Evolutionary conservation across 2,797 vertebrate species (phyloP).

Genomic region (Meda fulgida): DNA sequence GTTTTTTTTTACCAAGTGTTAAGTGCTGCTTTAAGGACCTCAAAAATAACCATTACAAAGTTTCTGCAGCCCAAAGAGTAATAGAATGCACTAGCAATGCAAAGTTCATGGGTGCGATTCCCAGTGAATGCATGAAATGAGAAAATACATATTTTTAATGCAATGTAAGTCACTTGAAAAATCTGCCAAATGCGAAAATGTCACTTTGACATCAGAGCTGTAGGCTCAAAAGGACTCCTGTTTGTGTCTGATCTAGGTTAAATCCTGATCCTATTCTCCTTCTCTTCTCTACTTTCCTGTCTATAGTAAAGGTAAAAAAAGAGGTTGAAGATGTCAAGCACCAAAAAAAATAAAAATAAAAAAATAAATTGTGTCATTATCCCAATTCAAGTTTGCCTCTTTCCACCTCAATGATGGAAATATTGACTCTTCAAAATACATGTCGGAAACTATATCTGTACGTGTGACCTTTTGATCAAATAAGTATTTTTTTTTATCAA

Average conservation of each 20-base stretch:
- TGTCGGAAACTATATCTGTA: neutral
- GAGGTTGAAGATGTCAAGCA: neutral
- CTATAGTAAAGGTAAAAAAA: neutral
- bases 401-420: neutral
- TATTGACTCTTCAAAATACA: neutral
- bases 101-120: neutral
- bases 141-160: neutral
- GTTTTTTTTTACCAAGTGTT: neutral
- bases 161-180: neutral
- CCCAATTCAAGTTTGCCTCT: neutral
- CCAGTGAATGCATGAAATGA: neutral
- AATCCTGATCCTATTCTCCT: neutral
- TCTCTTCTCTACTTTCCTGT: neutral
- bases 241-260: neutral
- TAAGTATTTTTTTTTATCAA: neutral
- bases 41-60: neutral
- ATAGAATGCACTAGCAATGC: neutral
- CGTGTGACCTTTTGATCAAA: slow-evolving; percentile 3
- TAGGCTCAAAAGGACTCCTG: neutral
- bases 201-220: neutral
- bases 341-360: neutral
- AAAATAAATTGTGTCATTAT: neutral
- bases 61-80: neutral
- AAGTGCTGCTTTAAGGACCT: neutral
- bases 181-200: neutral